Evolutionary conservation across 1,140 invertebrate species (phyloP), one percentile per base, ranked within the genome.

Genomic region (Drosophila lacertosa): DNA sequence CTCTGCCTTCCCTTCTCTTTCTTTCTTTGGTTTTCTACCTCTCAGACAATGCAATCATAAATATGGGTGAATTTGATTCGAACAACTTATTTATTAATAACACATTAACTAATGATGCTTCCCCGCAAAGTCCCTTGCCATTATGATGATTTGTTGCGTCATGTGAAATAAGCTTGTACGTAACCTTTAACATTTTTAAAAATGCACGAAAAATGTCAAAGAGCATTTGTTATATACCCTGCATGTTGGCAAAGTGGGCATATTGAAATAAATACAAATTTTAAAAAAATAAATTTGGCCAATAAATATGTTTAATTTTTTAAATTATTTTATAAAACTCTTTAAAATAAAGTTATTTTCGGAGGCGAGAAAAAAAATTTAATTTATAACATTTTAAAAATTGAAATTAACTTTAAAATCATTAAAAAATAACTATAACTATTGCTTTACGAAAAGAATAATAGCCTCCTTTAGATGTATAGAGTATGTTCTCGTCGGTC

Each of bases 41-140:
- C 18, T 9, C 3, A 18, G 15, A 22, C 18, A 35, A 33, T 35
- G 32, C 32, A 51, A 20, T 6, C 33, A 37, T 53, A 4, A 24
- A n/a, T 37, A 13, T 48, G 75, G 44, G 53, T 45, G 47, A 10
- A 55, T 20, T 39, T 50, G 20, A 39, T 62, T 40, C 6, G 5
- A 47, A 11, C 3, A 44, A 44, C 55, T 65, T 73, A 37, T 74
- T 69, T 77, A 81, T 58, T 65, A 62, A 69, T 68, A 76, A 18
- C 40, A 59, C 62, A 48, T 64, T 63, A 68, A 48, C 69, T 62
- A 77, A 81, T 65, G 51, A 45, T 57, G 48, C n/a, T 10, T 20
- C 5, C 16, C 29, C 16, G 33, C 13, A 24, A 24, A 47, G 9
- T 44, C 22, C 33, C 22, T 24, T 26, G 58, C 42, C 42, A 35